Base-by-base conservation (phyloP, 92 coral and sea anemone genomes). In the Phenganax stokvisi region DNA sequence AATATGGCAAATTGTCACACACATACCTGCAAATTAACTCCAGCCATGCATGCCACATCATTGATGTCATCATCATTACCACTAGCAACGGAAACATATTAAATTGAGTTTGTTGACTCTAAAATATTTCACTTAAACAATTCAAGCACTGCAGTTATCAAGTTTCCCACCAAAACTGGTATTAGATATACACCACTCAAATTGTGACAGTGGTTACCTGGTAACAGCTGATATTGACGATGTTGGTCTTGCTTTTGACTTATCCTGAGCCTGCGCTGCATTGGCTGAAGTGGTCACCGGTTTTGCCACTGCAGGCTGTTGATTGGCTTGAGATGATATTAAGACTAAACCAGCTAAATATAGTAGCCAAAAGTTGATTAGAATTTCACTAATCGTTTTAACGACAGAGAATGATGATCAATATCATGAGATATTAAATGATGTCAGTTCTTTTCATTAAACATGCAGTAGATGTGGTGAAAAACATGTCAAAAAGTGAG, bases 61-160 rank as follows among this genome's bases (percentile, higher is more conserved):
- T 96, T 96, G 67, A 96, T 96, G 84, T 96, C 99, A 82, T 96
- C 99, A 92, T 96, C 99, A 16, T 97, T 97, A 86, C 99, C 92
- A 65, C 99, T 96, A 81, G 52, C 84, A 79, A 74, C 15, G 31
- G 30, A 68, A 17, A 25, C 51, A 68, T 29, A 12, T 12, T 68
- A 20, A 51, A 9, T 0, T 68, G 6, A 9, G 10, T 10, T 25
- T 9, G 47, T 59, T 59, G 20, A 10, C 47, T 37, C 47, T 37
- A 37, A 37, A 37, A 37, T 5, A 37, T 37, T 37, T 37, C 5
- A 37, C 47, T 37, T 2, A 37, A 37, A 37, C 5, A 5, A 37
- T 37, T 37, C 47, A 37, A 37, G 2, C 47, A 37, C 25, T 20
- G 25, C 25, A 20, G 25, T 20, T 20, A 20, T 20, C 25, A 20